Evolutionary conservation across 2,113 vertebrate genomes (phyloP), one percentile per base, ranked within the genome.

Genomic region (Tenebrosternarchus preto): DNA sequence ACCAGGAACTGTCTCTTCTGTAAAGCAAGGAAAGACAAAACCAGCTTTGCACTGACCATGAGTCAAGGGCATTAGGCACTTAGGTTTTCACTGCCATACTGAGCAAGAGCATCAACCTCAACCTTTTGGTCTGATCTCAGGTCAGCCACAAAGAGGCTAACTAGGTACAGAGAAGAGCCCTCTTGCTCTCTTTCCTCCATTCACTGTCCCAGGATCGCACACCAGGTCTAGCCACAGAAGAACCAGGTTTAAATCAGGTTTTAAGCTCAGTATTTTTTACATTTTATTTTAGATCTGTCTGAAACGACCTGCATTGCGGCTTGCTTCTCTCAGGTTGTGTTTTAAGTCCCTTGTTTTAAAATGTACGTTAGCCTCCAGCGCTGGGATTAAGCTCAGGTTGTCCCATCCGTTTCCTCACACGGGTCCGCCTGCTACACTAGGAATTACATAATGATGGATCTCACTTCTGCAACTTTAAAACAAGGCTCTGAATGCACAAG

Each of bases 361-460:
- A 50, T 50, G 43, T 50, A 12, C 11, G 43, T 19, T 50, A 19
- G 70, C 31, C 20, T 20, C 66, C 66, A 11, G 66, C 43, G 8
- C 22, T 31, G 70, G 12, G 22, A 71, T 46, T 3, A 12, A 55
- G 27, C 61, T 29, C 67, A 61, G 67, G 15, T 50, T 12, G 15
- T 2, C 12, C 11, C 9, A 12, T 9, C 8, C 12, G 12, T 12
- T 50, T 12, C 43, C 12, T 15, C 43, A 71, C 36, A 68, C 19
- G 22, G 6, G 29, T 11, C 3, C 1, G 27, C 22, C 15, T 29
- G 27, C 17, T 19, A 68, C 27, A 39, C 31, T 29, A 56, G 43
- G 15, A 77, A 61, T 79, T 29, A 31, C n/a, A 64, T 27, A 64
- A 63, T 57, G 64, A 71, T 22, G 17, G 27, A 53, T 64, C 70